Evolutionary conservation across 2,888 invertebrate species (phyloP), one percentile per base, ranked within the genome.

Genomic region (Fragum sueziense): DNA sequence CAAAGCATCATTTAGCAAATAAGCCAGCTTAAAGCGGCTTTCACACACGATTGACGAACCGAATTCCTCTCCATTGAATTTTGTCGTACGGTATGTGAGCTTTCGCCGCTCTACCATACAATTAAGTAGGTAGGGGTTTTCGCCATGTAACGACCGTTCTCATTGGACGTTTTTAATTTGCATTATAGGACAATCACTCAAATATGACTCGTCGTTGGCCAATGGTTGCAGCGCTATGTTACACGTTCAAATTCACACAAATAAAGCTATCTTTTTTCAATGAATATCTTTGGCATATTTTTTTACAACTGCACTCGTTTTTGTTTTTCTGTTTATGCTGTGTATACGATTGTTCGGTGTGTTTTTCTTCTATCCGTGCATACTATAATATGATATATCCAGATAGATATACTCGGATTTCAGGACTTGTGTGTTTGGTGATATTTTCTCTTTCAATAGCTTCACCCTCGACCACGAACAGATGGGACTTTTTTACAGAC

Each of bases 131-230:
- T 84, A 84, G 78, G 41, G 52, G 25, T 70, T 74, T 69, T 68
- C 76, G 25, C 51, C 65, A 62, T 80, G 84, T 84, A 79, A 78
- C 74, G 71, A 14, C 65, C 65, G 25, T 59, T 80, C 61, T 74
- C 54, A 84, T 84, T 84, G 84, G 84, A 59, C 41, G 54, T 22
- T 31, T 7, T 20, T 37, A 78, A 79, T 76, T 69, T 70, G 57
- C 73, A 59, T 76, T 74, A 57, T 79, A 70, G 76, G 69, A 59
- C 80, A 78, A 78, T 84, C 83, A 84, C 78, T 84, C 80, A 80
- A 37, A 31, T 61, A 69, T 52, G 41, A 76, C 31, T 70, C 82
- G 65, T 41, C 70, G 71, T 70, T 68, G 61, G 59, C 80, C 80
- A 80, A 80, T 70, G 52, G 57, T 25, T 34, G 33, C 17, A 54